Base-by-base conservation (phyloP, 2,888 invertebrate genomes). In the Ferdinandea cuprea region DNA sequence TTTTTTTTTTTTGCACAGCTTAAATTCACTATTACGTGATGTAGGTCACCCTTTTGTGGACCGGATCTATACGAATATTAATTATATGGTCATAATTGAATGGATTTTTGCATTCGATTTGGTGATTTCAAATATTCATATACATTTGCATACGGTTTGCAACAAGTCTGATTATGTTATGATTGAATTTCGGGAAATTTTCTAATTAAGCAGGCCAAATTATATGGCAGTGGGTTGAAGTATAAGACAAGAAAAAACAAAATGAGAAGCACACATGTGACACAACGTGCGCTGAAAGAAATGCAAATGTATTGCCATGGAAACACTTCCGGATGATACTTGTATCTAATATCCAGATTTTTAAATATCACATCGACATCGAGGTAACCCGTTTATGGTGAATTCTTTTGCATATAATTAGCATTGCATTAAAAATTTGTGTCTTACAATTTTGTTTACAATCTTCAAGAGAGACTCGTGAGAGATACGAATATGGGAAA, bases 371-470 rank as follows among this genome's bases (percentile, higher is more conserved):
- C 9, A 11, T 44, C 11, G 48, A 48, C 15, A 32, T 61, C 28
- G 9, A 44, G n/a, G 11, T 7, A 63, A 73, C 63, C 63, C 21
- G 63, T 48, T 73, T 8, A n/a, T 13, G 25, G 5, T 54, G 63
- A 63, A 73, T 63, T 73, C 63, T 65, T 73, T 30, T 65, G 56
- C 63, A 65, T 63, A 48, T 3, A 28, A 73, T 73, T 73, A 61
- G n/a, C 65, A 52, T 63, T 13, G 13, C 6, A 40, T 40, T 40
- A 40, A 40, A 15, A 40, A 15, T 13, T 2, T 25, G 25, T 25
- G 2, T n/a, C n/a, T n/a, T n/a, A 37, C 6, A 37, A 6, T 30
- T 30, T 37, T 13, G 37, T 37, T 37, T 37, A 37, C 37, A 46
- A 42, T 28, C 11, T 37, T 56, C 28, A 9, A 37, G 44, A 17